Conservation (phyloP, 1,140 invertebrate genomes). For the fruit fly (Drosophila melanogaster) region Release_6_plus_ISO1_MT NT_033777.3:19727501-19728000, state of each 20-base stretch:
- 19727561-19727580: slow-evolving; percentile 84
- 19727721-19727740: slow-evolving; percentile 83
- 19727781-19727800: slow-evolving; percentile 15
- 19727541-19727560: slow-evolving; percentile 62
- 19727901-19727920: slow-evolving; percentile 26
- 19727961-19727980: slow-evolving; percentile 81
- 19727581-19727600: slow-evolving; percentile 72
- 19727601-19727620: background rate
- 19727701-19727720: slow-evolving; percentile 83
- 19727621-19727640: slow-evolving; percentile 30
- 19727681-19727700: slow-evolving; percentile 82
- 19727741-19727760: slow-evolving; percentile 83
- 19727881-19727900: background rate
- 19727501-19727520: slow-evolving; percentile 46
- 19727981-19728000: slow-evolving; percentile 39
- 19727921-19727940: slow-evolving; percentile 41
- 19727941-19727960: slow-evolving; percentile 82
- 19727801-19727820: slow-evolving; percentile 11
- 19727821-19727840: slow-evolving; percentile 9
- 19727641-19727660: slow-evolving; percentile 9
- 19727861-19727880: slow-evolving; percentile 18
- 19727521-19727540: slow-evolving; percentile 16
- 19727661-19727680: slow-evolving; percentile 62
- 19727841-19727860: slow-evolving; percentile 30
- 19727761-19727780: slow-evolving; percentile 81